phyloP scores from a whole-genome alignment of 2,797 vertebrate genomes.

The Gallinago nigripennis region DNA sequence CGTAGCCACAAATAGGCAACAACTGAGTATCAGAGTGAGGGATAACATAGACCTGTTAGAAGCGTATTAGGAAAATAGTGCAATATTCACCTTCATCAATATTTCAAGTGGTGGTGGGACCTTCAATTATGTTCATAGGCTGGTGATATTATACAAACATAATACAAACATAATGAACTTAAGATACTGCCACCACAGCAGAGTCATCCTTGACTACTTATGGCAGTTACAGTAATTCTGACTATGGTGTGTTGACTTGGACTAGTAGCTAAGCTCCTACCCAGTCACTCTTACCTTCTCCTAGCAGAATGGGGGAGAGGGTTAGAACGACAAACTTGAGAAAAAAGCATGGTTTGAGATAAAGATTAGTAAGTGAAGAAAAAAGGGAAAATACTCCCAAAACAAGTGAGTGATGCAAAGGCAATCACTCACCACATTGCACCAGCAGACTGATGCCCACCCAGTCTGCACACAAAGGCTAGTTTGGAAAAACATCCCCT shows the following conservation, averaged over 20 bases:
- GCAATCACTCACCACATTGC: neutral
- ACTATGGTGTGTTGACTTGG: neutral
- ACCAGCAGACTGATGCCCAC: neutral
- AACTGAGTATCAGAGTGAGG: neutral
- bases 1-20: neutral
- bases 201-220: neutral
- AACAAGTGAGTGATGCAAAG: neutral
- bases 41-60: neutral
- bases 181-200: neutral
- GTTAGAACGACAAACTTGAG: neutral
- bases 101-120: neutral
- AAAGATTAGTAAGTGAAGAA: neutral
- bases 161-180: neutral
- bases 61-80: neutral
- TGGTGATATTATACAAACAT: neutral
- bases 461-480: fast-evolving
- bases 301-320: fast-evolving
- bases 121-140: neutral
- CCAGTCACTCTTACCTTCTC: fast-evolving
- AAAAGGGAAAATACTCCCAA: neutral
- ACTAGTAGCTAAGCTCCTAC: fast-evolving
- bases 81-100: neutral
- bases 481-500: neutral
- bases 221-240: neutral
- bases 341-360: neutral